Evolutionary conservation across 2,888 invertebrate species (phyloP), one percentile per base, ranked within the genome.

Genomic region (Ryuthela nishihirai): DNA sequence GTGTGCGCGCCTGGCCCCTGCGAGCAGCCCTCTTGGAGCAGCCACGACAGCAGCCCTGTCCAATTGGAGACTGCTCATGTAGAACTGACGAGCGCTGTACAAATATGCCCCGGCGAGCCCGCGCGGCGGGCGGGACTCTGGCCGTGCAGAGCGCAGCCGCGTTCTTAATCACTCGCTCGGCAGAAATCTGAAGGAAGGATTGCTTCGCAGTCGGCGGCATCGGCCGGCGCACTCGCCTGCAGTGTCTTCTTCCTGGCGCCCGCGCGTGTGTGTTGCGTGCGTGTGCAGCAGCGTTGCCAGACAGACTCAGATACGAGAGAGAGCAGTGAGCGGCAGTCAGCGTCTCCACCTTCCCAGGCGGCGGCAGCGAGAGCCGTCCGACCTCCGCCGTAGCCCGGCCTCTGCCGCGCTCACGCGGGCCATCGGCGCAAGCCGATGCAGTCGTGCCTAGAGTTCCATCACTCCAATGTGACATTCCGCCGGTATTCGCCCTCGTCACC

Each of bases 401-500:
- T 7, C 52, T 41, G 52, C 36, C 24, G 49, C 18, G 39, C 26
- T n/a, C n/a, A n/a, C 23, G 39, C 44, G 39, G 47, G 45, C 46
- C 50, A 38, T 48, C 43, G 56, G n/a, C n/a, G n/a, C n/a, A n/a
- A n/a, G n/a, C 34, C 34, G 54, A 60, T 60, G 60, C 60, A 60
- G 60, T 60, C 60, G 49, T 60, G 60, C 42, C 60, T 60, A 41
- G 60, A 60, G 34, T 60, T 46, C 49, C 59, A 52, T 34, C 54
- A 47, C 26, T 42, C 55, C 34, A 48, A 58, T 47, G 52, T 58
- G 59, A 59, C 53, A 17, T 54, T 44, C 35, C 60, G 54, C 10
- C 48, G 54, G 45, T 54, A 49, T 39, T 54, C 39, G 21, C 39
- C 39, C 17, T 17, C 39, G n/a, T 29, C 29, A n/a, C 58, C 59